Evolutionary conservation across 1,140 invertebrate genomes (phyloP), one percentile per base, ranked within the genome.

Genomic region (Zaprionus inermis): DNA sequence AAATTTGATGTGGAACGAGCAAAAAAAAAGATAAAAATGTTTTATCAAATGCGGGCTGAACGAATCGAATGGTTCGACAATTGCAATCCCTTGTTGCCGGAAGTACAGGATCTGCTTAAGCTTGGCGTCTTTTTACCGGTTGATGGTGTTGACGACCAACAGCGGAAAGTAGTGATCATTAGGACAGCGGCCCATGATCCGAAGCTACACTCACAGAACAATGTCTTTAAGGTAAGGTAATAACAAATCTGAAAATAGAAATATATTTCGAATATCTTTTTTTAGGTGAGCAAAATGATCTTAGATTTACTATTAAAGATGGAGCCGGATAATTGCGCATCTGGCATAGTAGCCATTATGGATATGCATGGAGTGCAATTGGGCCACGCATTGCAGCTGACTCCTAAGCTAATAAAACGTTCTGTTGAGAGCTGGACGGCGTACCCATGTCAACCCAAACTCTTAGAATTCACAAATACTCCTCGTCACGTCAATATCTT

Each of bases 381-480:
- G 18, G 93, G 92, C 9, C 95, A 96, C 78, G 95, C 94, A 4
- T 66, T 94, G 14, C 94, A 95, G 77, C 79, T 96, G 46, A 93
- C 94, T 16, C 94, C 95, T 0, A 83, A 81, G 16, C 79, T 95
- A 0, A 93, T 96, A 20, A 92, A 89, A 52, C 91, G 92, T 56
- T 88, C 94, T 7, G 95, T 95, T 0, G 93, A 94, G 57, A 93
- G 94, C 5, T 96, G 95, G 95, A 95, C 95, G 92, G 94, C 95
- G 36, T 96, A 96, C 83, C 96, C 96, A 6, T 93, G 95, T 9
- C 93, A 95, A 73, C 94, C 95, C 14, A 95, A 95, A 78, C 93
- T 94, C 1, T 90, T 96, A 24, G 94, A 96, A 76, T 96, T 96
- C 80, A 93, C 96, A 1, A 96, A 97, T 90, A 93, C 95, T 2